Base-by-base conservation (phyloP, 2,797 vertebrate genomes). In the Hafferia zeledoni region DNA sequence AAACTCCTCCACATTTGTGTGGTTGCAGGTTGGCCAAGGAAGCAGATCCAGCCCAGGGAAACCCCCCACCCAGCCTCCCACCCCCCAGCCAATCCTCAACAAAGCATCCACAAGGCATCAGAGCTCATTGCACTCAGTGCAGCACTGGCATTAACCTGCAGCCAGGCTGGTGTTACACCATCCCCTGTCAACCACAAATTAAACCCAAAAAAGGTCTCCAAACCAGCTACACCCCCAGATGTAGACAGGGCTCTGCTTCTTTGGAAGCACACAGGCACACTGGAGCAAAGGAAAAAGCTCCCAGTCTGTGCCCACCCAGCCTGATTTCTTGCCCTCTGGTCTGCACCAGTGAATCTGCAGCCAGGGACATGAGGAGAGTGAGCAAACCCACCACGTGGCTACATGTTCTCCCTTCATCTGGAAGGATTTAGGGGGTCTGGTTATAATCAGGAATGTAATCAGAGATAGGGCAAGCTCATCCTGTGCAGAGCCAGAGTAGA, bases 251-350 rank as follows among this genome's bases (percentile, higher is more conserved):
- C 27, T 81, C 61, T 84, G 78, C 15, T 46, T 59, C 72, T 24
- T 24, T 25, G 24, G 49, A 55, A 87, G 30, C 27, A 65, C 3
- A 0, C 9, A n/a, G 64, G 20, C 8, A 4, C 0, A 3, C 46
- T 28, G 64, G 30, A 47, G 49, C 4, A 7, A 49, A 46, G n/a
- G 46, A 13, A 41, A 37, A 71, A 69, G 16, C 20, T 69, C 33
- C 49, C 70, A 82, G 46, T 23, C 63, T 67, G 30, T 55, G 71
- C 41, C 37, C 37, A 55, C 33, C 27, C 13, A 17, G 39, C 10
- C 57, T 30, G 18, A 44, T n/a, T 31, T 65, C 61, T 75, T 67
- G n/a, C 41, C 39, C 68, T 60, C 79, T 70, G 3, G 0, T 47
- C 50, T 52, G 39, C 30, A 71, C 16, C 63, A 65, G 46, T 0